Evolutionary conservation across 1,140 invertebrate species (phyloP).

Genomic region (Cephus cinctus): DNA sequence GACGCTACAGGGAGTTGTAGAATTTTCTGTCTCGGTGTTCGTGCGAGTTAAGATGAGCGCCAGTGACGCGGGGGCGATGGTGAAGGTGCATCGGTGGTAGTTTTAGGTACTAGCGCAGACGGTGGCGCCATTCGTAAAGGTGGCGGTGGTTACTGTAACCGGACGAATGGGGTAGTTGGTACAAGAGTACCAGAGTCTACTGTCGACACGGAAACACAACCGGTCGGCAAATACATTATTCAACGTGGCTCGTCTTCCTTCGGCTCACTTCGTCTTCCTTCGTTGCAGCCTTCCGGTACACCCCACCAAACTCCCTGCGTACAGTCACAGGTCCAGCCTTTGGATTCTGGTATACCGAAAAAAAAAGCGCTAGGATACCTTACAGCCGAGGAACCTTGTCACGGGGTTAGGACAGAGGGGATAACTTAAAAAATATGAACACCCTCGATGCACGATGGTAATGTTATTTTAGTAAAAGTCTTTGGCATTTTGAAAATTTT

Average conservation of each 20-base stretch:
- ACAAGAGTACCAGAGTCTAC: conserved; percentile 7
- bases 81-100: background rate
- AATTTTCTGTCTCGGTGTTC: background rate
- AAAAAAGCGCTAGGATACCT: too few relatives aligned
- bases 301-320: too few relatives aligned
- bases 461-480: too few relatives aligned
- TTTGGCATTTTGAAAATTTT: too few relatives aligned
- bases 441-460: too few relatives aligned
- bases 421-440: too few relatives aligned
- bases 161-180: background rate
- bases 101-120: too few relatives aligned
- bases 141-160: conserved; percentile 8
- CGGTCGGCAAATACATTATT: conserved; percentile 22
- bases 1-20: background rate
- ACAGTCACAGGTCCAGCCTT: too few relatives aligned
- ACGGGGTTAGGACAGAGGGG: too few relatives aligned
- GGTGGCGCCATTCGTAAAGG: background rate
- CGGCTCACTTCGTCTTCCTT: background rate
- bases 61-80: background rate
- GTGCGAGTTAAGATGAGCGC: background rate
- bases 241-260: conserved; percentile 17
- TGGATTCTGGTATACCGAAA: too few relatives aligned
- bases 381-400: too few relatives aligned
- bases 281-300: too few relatives aligned
- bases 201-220: conserved; percentile 9